Evolutionary conservation across 1,140 invertebrate genomes (phyloP).

Genomic region (Camponotus floridanus): DNA sequence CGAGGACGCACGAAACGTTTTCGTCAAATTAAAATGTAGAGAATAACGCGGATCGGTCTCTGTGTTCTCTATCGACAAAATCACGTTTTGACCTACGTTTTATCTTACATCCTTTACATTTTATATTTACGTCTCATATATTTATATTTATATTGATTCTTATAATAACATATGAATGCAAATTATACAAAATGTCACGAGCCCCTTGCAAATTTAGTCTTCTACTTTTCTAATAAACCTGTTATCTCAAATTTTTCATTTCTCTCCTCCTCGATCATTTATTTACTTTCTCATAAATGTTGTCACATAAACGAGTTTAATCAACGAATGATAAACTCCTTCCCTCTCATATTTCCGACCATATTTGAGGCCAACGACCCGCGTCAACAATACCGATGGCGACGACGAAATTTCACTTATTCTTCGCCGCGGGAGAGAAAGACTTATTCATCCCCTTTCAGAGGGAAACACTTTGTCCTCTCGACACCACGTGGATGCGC

Average conservation of each 20-base stretch:
- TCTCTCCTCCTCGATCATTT: neutral
- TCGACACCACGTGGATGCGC: neutral
- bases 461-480: constrained; percentile 20
- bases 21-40: constrained; percentile 13
- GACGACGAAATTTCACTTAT: constrained; percentile 54
- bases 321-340: neutral
- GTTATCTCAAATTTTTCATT: neutral
- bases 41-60: neutral
- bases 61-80: neutral
- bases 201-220: no score
- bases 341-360: neutral
- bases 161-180: neutral
- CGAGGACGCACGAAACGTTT: constrained; percentile 51
- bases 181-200: neutral
- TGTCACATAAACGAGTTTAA: constrained; percentile 44
- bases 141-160: neutral
- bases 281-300: constrained; percentile 9
- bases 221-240: neutral
- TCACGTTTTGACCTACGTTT: neutral
- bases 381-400: constrained; percentile 27
- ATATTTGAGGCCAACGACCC: constrained; percentile 46
- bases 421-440: neutral
- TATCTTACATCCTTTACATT: neutral
- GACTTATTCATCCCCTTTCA: neutral
- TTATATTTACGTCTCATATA: neutral